Evolutionary conservation across 2,113 vertebrate genomes (phyloP).

Genomic region (Ophiodon elongatus): DNA sequence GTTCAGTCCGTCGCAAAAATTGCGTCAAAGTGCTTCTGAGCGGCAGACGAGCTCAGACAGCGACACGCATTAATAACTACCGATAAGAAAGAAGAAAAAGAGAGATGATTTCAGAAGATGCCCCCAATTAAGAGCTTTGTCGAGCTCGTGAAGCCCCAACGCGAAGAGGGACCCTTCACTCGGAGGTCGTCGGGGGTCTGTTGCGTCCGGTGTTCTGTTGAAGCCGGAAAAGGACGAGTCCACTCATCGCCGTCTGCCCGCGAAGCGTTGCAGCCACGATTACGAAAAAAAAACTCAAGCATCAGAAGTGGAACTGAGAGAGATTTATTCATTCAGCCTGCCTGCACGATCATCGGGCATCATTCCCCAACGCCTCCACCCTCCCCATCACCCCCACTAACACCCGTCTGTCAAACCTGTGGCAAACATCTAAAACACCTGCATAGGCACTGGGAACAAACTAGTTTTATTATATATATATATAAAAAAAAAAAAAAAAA

Average conservation of each 20-base stretch:
- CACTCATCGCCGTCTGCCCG: constrained; percentile 34
- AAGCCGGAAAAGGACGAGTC: constrained; percentile 30
- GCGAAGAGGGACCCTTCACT: constrained; percentile 56
- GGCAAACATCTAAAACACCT: constrained; percentile 61
- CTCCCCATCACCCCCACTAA: constrained; percentile 18
- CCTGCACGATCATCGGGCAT: constrained; percentile 54
- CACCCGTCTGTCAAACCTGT: constrained; percentile 70
- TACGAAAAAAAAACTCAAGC: constrained; percentile 54
- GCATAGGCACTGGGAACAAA: constrained; percentile 17
- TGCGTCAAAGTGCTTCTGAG: constrained; percentile 33
- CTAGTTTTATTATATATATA: too few relatives aligned
- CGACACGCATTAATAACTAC: constrained; percentile 33
- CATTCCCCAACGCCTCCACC: background rate
- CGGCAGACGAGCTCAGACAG: constrained; percentile 2
- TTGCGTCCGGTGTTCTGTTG: constrained; percentile 49
- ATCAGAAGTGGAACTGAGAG: constrained; percentile 47
- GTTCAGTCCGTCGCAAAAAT: constrained; percentile 22
- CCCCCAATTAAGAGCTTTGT: constrained; percentile 49
- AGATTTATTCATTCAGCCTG: constrained; percentile 46
- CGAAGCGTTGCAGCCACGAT: constrained; percentile 63
- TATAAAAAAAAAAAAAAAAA: background rate
- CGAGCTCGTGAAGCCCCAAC: constrained; percentile 41
- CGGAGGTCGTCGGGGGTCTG: constrained; percentile 52
- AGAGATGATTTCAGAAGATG: constrained; percentile 52
- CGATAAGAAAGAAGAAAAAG: background rate